Evolutionary conservation across 2,888 invertebrate species (phyloP), one percentile per base, ranked within the genome.

Genomic region (Celastrina argiolus): DNA sequence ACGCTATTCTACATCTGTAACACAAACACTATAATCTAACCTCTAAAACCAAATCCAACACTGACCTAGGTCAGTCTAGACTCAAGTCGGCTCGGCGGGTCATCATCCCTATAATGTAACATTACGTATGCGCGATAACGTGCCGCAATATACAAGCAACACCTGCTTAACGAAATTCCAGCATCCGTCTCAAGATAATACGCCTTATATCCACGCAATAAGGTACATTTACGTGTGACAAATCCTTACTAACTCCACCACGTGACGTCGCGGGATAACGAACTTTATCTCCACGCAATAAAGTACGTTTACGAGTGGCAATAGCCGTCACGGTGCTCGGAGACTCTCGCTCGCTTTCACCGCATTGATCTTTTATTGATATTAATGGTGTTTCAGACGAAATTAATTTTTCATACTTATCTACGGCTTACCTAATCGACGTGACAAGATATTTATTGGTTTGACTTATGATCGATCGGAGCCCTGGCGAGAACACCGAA

Each of bases 291-390:
- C 2, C 12, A 0, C 7, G 36, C 14, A 26, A 18, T 22, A 22
- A 61, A 14, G 39, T 39, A 4, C 31, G 14, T 34, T 8, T 16
- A 12, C 12, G 4, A 8, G 10, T 16, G 39, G 22, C 39, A 1
- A 22, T 16, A 7, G 14, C 14, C 36, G 61, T 61, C 61, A 59
- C 39, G 22, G 61, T 36, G 18, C 36, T 39, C 34, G 34, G 59
- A 22, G 31, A 36, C 61, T 61, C 61, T 61, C 61, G 39, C 22
- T 36, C 39, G 36, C 61, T 61, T 61, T 61, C 61, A 36, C 61
- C 14, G n/a, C 59, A 59, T 59, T 34, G 59, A 61, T 61, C 36
- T 61, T 36, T 61, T 18, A 61, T 61, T 61, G 36, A 61, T 61
- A 61, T 39, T 39, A 39, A 61, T 61, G 61, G 36, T 39, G 36